Base-by-base conservation (phyloP, 2,888 invertebrate species). In the Coenonympha arcania region DNA sequence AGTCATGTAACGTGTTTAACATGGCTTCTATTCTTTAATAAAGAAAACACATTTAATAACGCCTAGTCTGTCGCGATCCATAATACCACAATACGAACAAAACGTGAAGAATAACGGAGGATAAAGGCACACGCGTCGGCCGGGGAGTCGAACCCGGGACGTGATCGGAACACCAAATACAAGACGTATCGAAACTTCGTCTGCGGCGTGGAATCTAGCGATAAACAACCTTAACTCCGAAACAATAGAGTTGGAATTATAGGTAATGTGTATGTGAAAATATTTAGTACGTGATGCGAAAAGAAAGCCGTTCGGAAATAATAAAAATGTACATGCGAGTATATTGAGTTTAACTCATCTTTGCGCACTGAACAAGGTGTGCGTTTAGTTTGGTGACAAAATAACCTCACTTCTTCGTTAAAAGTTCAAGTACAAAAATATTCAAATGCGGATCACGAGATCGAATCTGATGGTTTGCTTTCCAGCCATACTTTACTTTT, bases 51-150 rank as follows among this genome's bases (percentile, higher is more conserved):
- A 71, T 43, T 43, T 76, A 78, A 78, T 77, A 78, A 72, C 62
- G 66, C 63, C 54, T 56, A 63, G 66, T 59, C 64, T 72, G 72
- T 73, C 74, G 55, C 58, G 52, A 53, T 49, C 73, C 71, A 74
- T 70, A 77, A 76, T 71, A 71, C 72, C 65, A 70, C 73, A 76
- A 79, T 79, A 81, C 77, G 77, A 69, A 76, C 76, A 73, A 75
- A 74, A 74, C 70, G 68, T 65, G 74, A 73, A 76, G 74, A 78
- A 79, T 76, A 78, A 80, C 71, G 61, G 54, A 67, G 66, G 69
- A 74, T 76, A 75, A 73, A 73, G 71, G 66, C 62, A 33, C 43
- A 43, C 31, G 43, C 43, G 43, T 43, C 43, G 20, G 20, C 30
- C 42, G 42, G 70, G 73, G 74, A 76, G 71, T 68, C 74, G 73